Conservation (phyloP, 92 coral and sea anemone species). For the Actinostola sp. region DNA sequence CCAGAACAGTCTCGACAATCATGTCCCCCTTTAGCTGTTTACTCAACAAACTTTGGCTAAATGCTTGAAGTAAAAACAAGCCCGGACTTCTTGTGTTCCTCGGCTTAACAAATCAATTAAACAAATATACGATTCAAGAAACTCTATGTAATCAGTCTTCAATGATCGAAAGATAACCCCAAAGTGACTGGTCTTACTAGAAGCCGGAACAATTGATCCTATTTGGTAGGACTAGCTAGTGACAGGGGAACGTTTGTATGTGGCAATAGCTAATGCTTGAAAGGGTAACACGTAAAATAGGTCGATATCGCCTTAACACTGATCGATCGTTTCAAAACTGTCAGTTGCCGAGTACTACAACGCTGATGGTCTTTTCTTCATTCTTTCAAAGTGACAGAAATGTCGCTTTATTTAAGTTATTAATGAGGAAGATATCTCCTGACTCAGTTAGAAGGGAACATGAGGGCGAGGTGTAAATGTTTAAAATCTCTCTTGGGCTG, state of each 20-base stretch:
- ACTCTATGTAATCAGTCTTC: conserved; percentile 32
- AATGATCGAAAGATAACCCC: not conserved
- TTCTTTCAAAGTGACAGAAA: conserved; percentile 6
- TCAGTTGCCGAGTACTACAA: no score
- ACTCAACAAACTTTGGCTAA: not conserved
- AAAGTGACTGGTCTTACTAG: not conserved
- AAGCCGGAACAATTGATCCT: not conserved
- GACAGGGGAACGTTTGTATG: not conserved
- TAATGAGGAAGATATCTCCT: conserved; percentile 19
- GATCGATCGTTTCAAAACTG: no score
- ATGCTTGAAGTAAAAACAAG: not conserved
- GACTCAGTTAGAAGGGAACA: conserved; percentile 2
- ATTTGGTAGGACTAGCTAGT: not conserved
- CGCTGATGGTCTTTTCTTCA: not conserved
- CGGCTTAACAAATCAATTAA: not conserved
- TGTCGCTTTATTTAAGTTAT: conserved; percentile 24
- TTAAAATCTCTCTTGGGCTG: conserved; percentile 37
- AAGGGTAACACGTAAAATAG: no score
- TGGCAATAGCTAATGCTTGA: no score
- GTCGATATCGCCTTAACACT: no score
- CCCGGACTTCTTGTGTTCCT: not conserved
- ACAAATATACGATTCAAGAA: conserved; percentile 12
- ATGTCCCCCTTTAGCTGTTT: no score
- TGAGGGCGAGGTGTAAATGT: conserved; percentile 19
- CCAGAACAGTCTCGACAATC: no score